Base-by-base conservation (phyloP, 2,797 vertebrate genomes). In the Merluccius polli region DNA sequence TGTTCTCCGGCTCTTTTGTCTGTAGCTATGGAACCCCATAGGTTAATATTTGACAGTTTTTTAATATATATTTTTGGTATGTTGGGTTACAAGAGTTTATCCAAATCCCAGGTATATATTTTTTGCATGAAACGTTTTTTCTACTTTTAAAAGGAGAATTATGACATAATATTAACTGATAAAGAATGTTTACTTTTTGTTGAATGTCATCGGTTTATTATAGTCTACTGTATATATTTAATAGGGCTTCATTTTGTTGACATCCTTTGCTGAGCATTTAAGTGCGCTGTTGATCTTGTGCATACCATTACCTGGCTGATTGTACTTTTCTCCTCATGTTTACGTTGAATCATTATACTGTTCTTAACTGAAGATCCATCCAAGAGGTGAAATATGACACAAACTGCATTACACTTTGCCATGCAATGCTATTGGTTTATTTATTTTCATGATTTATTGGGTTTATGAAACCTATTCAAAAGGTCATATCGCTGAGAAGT, bases 51-150 rank as follows among this genome's bases (percentile, higher is more conserved):
- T 83, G 80, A 89, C 80, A 76, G 87, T 90, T 93, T 93, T 65
- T 88, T 85, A 90, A 91, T 87, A 92, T 93, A 91, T 93, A 93
- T 95, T 94, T 93, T 93, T 93, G 89, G 90, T 93, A 93, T 93
- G 87, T 93, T 93, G 91, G 90, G 88, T 93, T 92, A 91, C 83
- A 83, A 92, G 85, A 91, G 78, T 90, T 86, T 91, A 90, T 89
- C 87, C 79, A 90, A 90, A 92, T 92, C 88, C 87, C 89, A 90
- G 89, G 89, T 92, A 92, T 92, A 89, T 88, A 93, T 94, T 93
- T 93, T 94, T 93, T 91, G 94, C 93, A 95, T 94, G 93, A 77
- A 87, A 82, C 88, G 21, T 74, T 86, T 92, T 72, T 93, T 94
- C 86, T 93, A 92, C 93, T 93, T 93, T 93, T 75, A 90, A 92